phyloP scores from a whole-genome alignment of 2,888 invertebrate species.

The Palloptera scutellata region DNA sequence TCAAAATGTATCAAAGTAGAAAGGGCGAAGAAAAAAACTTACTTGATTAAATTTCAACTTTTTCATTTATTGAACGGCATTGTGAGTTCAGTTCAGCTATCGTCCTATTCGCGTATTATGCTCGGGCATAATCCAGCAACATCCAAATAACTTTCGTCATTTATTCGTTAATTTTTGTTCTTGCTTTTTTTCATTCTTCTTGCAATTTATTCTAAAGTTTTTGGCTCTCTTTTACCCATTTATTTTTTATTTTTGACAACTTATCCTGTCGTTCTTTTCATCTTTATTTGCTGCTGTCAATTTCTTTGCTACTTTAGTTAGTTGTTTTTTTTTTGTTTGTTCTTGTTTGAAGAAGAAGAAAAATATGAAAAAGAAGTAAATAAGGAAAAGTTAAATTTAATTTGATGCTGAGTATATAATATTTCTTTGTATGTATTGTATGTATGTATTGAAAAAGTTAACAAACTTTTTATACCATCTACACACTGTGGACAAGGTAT shows the following conservation, averaged over 20 bases:
- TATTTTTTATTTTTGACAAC: conserved; percentile 5
- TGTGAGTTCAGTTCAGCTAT: background rate
- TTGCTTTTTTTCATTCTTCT: background rate
- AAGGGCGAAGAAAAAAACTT: conserved; percentile 21
- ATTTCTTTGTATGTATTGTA: too few relatives aligned
- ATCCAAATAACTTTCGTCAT: too few relatives aligned
- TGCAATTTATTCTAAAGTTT: background rate
- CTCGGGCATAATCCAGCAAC: too few relatives aligned
- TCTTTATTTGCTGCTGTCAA: conserved; percentile 29
- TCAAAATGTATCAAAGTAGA: conserved; percentile 14
- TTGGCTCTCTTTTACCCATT: too few relatives aligned
- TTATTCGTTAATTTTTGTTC: too few relatives aligned
- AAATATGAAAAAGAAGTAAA: background rate
- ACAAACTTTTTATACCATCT: too few relatives aligned
- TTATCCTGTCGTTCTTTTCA: conserved; percentile 25
- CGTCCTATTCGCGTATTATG: too few relatives aligned
- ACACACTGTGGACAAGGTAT: too few relatives aligned
- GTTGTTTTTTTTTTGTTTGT: too few relatives aligned
- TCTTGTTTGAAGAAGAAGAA: background rate
- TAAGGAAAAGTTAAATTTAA: too few relatives aligned
- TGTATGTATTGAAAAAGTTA: too few relatives aligned
- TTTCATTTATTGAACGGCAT: conserved; percentile 22
- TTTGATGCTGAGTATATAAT: too few relatives aligned
- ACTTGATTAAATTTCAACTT: conserved; percentile 33
- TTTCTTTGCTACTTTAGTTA: conserved; percentile 26